These are phyloP conservation scores for Drosophila ezoana DNA, from an alignment of 2,888 invertebrate genomes.

Conservation along the genomic window DNA sequence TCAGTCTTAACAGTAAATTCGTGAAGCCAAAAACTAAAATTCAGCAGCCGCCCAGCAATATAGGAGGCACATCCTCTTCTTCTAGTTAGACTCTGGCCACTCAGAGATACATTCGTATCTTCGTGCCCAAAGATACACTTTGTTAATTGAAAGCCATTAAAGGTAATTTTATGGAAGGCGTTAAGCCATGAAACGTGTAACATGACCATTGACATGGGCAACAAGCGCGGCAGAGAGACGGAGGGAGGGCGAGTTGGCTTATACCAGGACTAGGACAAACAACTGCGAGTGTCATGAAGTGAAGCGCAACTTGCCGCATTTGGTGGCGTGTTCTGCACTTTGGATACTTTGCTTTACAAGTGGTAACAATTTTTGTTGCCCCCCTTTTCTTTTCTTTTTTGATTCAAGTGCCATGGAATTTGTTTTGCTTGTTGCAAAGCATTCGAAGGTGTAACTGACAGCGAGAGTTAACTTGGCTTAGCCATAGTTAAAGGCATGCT, in stretches of 20 bases:
- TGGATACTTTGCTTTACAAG: slow-evolving; percentile 66
- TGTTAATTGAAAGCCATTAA: slow-evolving; percentile 85
- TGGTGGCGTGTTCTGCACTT: slow-evolving; percentile 46
- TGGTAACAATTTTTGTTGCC: slow-evolving; percentile 56
- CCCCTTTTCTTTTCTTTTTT: slow-evolving; percentile 1
- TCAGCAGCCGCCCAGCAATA: slow-evolving; percentile 33
- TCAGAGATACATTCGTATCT: slow-evolving; percentile 58
- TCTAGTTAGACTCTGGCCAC: slow-evolving; percentile 33
- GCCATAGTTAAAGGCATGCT: background rate
- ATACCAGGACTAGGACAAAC: slow-evolving; percentile 37
- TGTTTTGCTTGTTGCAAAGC: slow-evolving; percentile 57
- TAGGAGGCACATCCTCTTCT: slow-evolving; percentile 50
- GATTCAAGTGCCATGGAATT: slow-evolving; percentile 70
- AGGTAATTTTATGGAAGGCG: slow-evolving; percentile 85
- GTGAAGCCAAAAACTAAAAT: slow-evolving; percentile 32
- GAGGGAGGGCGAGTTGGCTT: background rate
- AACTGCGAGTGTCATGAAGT: slow-evolving; percentile 51
- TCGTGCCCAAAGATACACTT: slow-evolving; percentile 80
- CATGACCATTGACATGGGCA: slow-evolving; percentile 82
- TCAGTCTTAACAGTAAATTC: slow-evolving; percentile 64
- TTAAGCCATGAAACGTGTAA: slow-evolving; percentile 85
- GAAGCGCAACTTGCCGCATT: slow-evolving; percentile 60
- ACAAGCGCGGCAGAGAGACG: slow-evolving; percentile 11
- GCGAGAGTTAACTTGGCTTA: slow-evolving; percentile 2
- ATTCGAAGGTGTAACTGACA: slow-evolving; percentile 39